Conservation (phyloP, 2,113 vertebrate species). For the Burhinus oedicnemus region DNA sequence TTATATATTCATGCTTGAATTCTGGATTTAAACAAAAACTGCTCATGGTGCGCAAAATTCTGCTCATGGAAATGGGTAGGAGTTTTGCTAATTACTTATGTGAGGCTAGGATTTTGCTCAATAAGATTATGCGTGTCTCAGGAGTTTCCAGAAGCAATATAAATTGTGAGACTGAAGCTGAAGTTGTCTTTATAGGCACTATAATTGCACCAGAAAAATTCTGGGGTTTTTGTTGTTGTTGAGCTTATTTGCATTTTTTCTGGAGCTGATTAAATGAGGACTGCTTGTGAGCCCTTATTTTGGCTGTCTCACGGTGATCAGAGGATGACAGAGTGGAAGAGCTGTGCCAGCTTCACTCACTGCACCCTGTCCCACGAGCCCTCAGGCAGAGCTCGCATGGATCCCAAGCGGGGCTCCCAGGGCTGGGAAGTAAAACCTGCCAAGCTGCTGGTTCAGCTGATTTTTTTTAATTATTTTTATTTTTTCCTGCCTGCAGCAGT, state of each 20-base stretch:
- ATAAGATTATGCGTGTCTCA: background rate
- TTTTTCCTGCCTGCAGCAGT: background rate
- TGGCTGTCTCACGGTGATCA: background rate
- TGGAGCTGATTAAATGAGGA: constrained; percentile 4
- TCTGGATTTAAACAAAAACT: constrained; percentile 46
- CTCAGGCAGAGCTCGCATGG: background rate
- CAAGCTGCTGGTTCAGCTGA: background rate
- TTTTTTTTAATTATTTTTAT: background rate
- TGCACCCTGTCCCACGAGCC: background rate
- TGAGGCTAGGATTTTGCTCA: constrained; percentile 3
- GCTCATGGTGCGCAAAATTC: constrained; percentile 18
- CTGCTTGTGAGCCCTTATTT: constrained; percentile 16
- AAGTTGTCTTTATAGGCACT: background rate
- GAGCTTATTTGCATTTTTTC: constrained; percentile 34
- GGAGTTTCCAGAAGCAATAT: constrained; percentile 32
- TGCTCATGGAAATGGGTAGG: background rate
- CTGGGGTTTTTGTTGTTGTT: background rate
- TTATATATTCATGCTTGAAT: background rate
- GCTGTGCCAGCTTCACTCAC: background rate
- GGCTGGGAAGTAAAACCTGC: background rate
- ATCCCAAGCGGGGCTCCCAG: background rate
- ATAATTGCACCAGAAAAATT: constrained; percentile 17
- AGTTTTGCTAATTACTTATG: constrained; percentile 35
- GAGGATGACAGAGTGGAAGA: constrained; percentile 9
- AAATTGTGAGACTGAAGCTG: background rate